Evolutionary conservation across 2,888 invertebrate genomes (phyloP).

Genomic region (Alloplasta piceator): DNA sequence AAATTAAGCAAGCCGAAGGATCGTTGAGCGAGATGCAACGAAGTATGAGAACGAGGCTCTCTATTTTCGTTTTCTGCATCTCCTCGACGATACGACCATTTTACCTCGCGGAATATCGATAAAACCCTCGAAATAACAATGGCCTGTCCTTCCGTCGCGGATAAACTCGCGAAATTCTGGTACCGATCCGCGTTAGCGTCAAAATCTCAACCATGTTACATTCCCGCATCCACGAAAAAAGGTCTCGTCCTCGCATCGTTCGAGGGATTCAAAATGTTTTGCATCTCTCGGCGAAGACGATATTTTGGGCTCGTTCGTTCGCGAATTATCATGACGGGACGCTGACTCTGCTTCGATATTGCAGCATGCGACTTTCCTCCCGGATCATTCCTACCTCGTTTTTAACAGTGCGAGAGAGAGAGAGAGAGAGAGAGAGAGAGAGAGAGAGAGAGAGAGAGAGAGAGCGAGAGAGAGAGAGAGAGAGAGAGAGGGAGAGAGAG

Average conservation of each 20-base stretch:
- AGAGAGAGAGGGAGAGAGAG: too few species aligned
- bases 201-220: conserved; percentile 1
- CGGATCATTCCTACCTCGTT: not conserved
- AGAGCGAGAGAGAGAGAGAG: too few species aligned
- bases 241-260: too few species aligned
- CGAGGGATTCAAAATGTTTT: not conserved
- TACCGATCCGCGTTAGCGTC: conserved; percentile 18
- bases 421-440: too few species aligned
- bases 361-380: not conserved
- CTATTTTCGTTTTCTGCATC: conserved; percentile 37
- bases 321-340: conserved; percentile 55
- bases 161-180: conserved; percentile 10
- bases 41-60: not conserved
- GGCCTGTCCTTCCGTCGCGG: conserved; percentile 11
- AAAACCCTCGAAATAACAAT: conserved; percentile 56
- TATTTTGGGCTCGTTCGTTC: conserved; percentile 58
- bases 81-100: conserved; percentile 11
- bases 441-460: too few species aligned
- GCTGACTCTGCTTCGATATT: conserved; percentile 14
- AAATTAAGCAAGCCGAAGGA: conserved; percentile 15
- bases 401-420: not conserved
- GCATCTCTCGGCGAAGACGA: conserved; percentile 26
- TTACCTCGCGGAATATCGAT: conserved; percentile 19
- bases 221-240: not conserved
- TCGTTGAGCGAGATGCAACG: conserved; percentile 1